Percentiles rank a stretch among this genome's conserved stretches.
Conservation (phyloP, 2,113 vertebrate genomes). For the Saccopteryx bilineata region DNA sequence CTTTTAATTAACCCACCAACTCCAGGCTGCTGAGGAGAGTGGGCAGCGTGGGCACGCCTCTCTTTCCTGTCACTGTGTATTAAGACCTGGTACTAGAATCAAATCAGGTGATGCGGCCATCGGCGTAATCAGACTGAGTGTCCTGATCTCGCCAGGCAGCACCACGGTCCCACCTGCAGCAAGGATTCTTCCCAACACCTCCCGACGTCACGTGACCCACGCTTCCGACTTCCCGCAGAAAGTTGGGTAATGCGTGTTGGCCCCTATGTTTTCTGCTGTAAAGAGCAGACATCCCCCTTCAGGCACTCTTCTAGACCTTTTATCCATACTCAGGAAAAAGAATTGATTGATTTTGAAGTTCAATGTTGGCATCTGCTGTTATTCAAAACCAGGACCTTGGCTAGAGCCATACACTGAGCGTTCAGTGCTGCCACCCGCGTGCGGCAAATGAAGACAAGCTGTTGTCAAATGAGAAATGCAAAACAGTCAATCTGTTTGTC, state of each 20-base stretch:
- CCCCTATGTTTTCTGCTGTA: slow-evolving; percentile 85
- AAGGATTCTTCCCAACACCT: slow-evolving; percentile 54
- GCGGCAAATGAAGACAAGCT: slow-evolving; percentile 94
- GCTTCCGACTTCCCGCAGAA: slow-evolving; percentile 72
- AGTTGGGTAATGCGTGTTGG: slow-evolving; percentile 86
- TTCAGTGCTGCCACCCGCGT: slow-evolving; percentile 89
- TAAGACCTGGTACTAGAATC: not conserved
- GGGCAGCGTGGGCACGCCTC: not conserved
- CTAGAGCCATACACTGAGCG: slow-evolving; percentile 87
- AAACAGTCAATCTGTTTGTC: slow-evolving; percentile 98
- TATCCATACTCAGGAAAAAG: slow-evolving; percentile 90
- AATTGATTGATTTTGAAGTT: slow-evolving; percentile 94
- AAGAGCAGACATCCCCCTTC: slow-evolving; percentile 89
- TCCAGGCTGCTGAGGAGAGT: not conserved
- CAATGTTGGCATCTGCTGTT: slow-evolving; percentile 93
- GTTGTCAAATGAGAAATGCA: slow-evolving; percentile 96
- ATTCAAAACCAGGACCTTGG: slow-evolving; percentile 92
- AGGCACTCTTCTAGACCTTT: slow-evolving; percentile 90
- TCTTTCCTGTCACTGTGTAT: not conserved
- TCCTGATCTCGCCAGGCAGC: accelerated
- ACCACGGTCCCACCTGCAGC: accelerated
- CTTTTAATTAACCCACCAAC: slow-evolving; percentile 35
- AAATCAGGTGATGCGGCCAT: not conserved
- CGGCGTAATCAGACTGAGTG: not conserved
- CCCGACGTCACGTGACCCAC: slow-evolving; percentile 59